These are phyloP conservation scores for Cyanoderma ruficeps DNA, from an alignment of 2,113 vertebrate species.

Conservation along the genomic window DNA sequence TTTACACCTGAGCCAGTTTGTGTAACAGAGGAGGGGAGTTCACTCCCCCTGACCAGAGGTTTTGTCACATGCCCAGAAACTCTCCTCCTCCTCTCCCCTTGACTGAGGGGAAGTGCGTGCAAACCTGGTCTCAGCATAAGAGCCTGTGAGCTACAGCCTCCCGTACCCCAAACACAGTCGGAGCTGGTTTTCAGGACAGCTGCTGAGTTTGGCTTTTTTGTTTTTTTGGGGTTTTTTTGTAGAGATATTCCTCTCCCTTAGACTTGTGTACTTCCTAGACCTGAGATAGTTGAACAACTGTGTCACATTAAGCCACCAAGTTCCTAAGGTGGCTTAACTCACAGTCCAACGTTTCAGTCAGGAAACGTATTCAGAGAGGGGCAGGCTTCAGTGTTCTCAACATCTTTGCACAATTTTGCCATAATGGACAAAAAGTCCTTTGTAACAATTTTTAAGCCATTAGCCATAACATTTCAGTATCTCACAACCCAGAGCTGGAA, in stretches of 20 bases:
- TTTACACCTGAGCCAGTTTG: background rate
- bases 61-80: background rate
- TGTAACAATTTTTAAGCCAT: background rate
- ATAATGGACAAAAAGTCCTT: background rate
- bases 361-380: background rate
- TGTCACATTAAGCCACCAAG: background rate
- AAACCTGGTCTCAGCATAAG: background rate
- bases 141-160: background rate
- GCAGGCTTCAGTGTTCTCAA: background rate
- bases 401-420: background rate
- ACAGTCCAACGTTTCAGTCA: background rate
- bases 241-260: background rate
- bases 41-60: background rate
- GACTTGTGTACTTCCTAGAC: background rate
- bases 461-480: background rate
- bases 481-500: background rate
- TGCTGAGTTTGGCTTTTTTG: background rate
- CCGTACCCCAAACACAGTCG: background rate
- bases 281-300: background rate
- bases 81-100: background rate
- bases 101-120: accelerated
- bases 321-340: background rate
- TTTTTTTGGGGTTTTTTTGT: background rate
- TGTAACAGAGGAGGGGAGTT: accelerated
- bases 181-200: background rate